Conservation (phyloP, 2,888 invertebrate genomes). For the Myopa testacea region DNA sequence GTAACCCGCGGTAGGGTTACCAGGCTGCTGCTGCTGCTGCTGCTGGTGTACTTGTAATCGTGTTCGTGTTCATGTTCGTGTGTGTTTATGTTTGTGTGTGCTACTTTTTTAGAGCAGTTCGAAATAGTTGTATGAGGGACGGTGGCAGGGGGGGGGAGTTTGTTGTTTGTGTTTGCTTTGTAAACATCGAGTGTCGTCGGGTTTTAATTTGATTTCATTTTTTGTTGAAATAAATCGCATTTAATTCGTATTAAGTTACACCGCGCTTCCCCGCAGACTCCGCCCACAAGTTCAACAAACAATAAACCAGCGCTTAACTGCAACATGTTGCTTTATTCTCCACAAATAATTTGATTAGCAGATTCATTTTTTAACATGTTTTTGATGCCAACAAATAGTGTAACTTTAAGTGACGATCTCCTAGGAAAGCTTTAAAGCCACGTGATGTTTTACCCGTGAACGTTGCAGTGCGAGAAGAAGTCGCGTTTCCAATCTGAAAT, state of each 20-base stretch:
- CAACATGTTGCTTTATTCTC: neutral
- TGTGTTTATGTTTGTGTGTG: conserved; percentile 23
- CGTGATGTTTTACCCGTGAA: conserved; percentile 36
- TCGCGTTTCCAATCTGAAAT: conserved; percentile 60
- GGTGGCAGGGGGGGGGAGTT: neutral
- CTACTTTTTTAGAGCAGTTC: conserved; percentile 2
- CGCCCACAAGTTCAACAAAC: neutral
- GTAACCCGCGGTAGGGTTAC: neutral
- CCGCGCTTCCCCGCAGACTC: neutral
- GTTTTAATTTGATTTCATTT: conserved; percentile 36
- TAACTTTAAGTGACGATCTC: too few species aligned
- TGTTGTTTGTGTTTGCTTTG: conserved; percentile 20
- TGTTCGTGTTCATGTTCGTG: neutral
- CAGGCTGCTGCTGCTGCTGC: neutral
- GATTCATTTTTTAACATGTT: too few species aligned
- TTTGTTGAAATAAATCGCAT: conserved; percentile 19
- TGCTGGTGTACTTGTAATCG: neutral
- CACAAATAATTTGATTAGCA: too few species aligned
- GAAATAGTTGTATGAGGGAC: neutral
- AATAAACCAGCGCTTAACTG: neutral
- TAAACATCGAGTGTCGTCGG: conserved; percentile 20
- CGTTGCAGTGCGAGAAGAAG: conserved; percentile 59
- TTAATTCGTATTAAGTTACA: conserved; percentile 14
- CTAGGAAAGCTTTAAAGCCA: too few species aligned
- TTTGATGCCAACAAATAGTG: too few species aligned